Conservation (phyloP, 2,797 vertebrate species). For the Nannoperca australis region DNA sequence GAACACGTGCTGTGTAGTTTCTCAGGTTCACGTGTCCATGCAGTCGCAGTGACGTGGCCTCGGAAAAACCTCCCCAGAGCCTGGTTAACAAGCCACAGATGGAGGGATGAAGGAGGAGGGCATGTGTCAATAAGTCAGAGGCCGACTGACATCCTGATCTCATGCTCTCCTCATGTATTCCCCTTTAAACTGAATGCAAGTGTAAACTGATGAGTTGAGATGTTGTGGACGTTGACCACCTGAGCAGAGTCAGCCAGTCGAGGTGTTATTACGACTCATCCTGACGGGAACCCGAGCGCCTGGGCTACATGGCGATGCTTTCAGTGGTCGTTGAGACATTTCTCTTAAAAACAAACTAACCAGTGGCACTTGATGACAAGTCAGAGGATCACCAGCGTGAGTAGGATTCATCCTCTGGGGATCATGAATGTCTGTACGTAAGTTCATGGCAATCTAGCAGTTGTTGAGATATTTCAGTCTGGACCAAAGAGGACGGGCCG, state of each 20-base stretch:
- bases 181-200: neutral
- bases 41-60: conserved; percentile 16
- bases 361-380: neutral
- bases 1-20: conserved; percentile 8
- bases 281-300: neutral
- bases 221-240: too few relatives aligned
- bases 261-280: neutral
- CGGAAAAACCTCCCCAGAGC: conserved; percentile 34
- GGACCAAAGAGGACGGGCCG: neutral
- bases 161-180: conserved; percentile 19
- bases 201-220: conserved; percentile 27
- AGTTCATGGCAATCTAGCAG: neutral
- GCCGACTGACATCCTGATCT: conserved; percentile 28
- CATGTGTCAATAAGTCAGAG: conserved; percentile 8
- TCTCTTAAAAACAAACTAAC: neutral
- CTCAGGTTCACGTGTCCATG: conserved; percentile 13
- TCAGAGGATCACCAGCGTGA: too few relatives aligned
- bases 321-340: too few relatives aligned
- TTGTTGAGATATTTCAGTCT: neutral
- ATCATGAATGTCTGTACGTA: neutral
- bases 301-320: neutral
- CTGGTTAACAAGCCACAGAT: conserved; percentile 69
- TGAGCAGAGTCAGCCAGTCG: too few relatives aligned
- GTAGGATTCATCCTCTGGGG: neutral
- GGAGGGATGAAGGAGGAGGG: conserved; percentile 44